Evolutionary conservation across 2,888 invertebrate species (phyloP), one percentile per base, ranked within the genome.

Genomic region (Philereme transversata): DNA sequence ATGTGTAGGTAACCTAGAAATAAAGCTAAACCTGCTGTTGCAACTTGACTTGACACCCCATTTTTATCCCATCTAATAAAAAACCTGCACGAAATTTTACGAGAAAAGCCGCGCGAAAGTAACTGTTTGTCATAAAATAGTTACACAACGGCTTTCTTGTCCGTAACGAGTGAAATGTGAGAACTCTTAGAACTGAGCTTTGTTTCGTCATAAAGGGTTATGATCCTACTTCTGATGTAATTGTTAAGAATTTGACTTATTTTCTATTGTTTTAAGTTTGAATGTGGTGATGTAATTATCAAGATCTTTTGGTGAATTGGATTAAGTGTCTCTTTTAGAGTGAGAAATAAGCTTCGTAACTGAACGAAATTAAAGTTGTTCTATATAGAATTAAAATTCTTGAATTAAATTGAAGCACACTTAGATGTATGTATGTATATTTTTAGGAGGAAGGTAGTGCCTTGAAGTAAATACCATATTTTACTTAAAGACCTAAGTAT

Each of bases 141-240:
- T 67, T 65, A 62, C 22, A 49, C 60, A 65, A 69, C 60, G 50
- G 57, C 64, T 68, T 67, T 67, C 67, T 59, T 65, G 41, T 57
- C 38, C 40, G 50, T 53, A 58, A 51, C 58, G 41, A 59, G 62
- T 59, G 62, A 64, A 69, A 64, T 65, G 59, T 57, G 69, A 51
- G 69, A 69, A 68, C 50, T 49, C n/a, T 47, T 38, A 11, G 35
- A 10, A 59, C 7, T 38, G 48, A 54, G 51, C 59, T 57, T 62
- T 66, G 68, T 68, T 51, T 53, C 53, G 11, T 54, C 58, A 62
- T 57, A 55, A 56, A 53, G 59, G 60, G 49, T 52, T 47, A 48
- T 40, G 35, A 53, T 52, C 57, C 51, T 46, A 46, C 56, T 55
- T 43, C 50, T 57, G 50, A 55, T 51, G 51, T 55, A 62, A 62